phyloP scores from a whole-genome alignment of 2,113 vertebrate species.

The Chascanopsetta lugubris region DNA sequence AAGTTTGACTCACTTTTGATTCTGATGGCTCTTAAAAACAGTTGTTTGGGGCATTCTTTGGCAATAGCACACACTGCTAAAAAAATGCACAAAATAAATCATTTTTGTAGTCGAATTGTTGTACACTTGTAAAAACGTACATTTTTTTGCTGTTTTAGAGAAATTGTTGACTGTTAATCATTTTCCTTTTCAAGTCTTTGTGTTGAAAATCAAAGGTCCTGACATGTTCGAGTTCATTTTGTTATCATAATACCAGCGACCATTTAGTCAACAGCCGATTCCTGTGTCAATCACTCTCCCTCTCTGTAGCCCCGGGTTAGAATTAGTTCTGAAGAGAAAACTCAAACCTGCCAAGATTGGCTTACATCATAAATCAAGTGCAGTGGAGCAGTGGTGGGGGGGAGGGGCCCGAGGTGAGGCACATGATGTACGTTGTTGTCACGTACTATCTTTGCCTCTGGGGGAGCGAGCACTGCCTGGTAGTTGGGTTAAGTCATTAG shows the following conservation, averaged over 20 bases:
- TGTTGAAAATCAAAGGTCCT: too few relatives aligned
- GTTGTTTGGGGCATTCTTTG: too few relatives aligned
- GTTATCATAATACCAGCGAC: not conserved
- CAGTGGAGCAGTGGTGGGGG: too few relatives aligned
- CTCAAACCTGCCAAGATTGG: not conserved
- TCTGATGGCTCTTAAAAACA: too few relatives aligned
- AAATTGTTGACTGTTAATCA: too few relatives aligned
- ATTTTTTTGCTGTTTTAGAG: not conserved
- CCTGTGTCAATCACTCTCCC: not conserved
- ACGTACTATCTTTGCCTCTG: conserved; percentile 9
- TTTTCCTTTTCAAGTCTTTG: too few relatives aligned
- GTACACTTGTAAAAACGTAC: too few relatives aligned
- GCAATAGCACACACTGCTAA: too few relatives aligned
- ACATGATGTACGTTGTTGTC: not conserved
- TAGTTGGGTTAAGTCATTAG: not conserved
- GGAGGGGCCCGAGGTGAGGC: not conserved
- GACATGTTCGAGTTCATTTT: too few relatives aligned
- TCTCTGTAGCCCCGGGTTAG: conserved; percentile 2
- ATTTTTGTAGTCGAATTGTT: too few relatives aligned
- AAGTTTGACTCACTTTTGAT: too few relatives aligned
- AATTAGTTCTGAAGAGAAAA: conserved; percentile 7
- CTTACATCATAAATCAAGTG: not conserved
- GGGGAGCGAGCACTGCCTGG: not conserved
- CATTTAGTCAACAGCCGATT: not conserved
- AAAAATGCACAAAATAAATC: too few relatives aligned